Base-by-base conservation (phyloP, 2,888 invertebrate genomes). In the Limnephilus rhombicus region DNA sequence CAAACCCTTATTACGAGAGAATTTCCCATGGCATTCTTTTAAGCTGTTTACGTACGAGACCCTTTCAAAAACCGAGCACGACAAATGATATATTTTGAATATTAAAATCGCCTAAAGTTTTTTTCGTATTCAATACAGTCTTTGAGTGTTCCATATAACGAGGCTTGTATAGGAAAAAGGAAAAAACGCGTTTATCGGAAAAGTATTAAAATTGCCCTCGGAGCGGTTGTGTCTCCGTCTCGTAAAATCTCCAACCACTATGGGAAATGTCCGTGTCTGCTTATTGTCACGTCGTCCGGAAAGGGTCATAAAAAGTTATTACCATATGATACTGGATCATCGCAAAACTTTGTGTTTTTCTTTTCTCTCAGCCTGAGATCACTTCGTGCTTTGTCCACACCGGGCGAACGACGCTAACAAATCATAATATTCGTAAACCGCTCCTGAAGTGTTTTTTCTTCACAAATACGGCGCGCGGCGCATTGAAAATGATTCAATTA, bases 301-400 rank as follows among this genome's bases (percentile, higher is more conserved):
- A 90, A 53, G 91, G 90, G 87, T 86, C 93, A 92, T 93, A 93
- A 93, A 93, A 93, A 85, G 93, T 93, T 93, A 93, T 93, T 93
- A 93, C 93, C 93, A 93, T 93, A 93, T 93, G 93, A 93, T 93
- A 91, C 92, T 91, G 92, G 92, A 93, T 93, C 93, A 92, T 92
- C 92, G 93, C 92, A 92, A 92, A 93, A 92, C 90, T 91, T 92
- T 91, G 88, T 90, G 90, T 89, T 88, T 49, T 49, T 87, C 86
- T 29, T 83, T 83, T 83, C 83, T 83, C 83, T 34, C 9, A 83
- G 24, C 37, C 37, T 41, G 37, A 37, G 18, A 41, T 15, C 37
- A 18, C 81, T 81, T 37, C 81, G 37, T 24, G 24, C 68, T 68
- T 29, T 45, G 82, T 80, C 49, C 89, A 81, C 80, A 45, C 31